Percentiles rank a stretch among this genome's conserved stretches.
Conservation (phyloP, 2,113 vertebrate genomes). For the Tiliqua scincoides region DNA sequence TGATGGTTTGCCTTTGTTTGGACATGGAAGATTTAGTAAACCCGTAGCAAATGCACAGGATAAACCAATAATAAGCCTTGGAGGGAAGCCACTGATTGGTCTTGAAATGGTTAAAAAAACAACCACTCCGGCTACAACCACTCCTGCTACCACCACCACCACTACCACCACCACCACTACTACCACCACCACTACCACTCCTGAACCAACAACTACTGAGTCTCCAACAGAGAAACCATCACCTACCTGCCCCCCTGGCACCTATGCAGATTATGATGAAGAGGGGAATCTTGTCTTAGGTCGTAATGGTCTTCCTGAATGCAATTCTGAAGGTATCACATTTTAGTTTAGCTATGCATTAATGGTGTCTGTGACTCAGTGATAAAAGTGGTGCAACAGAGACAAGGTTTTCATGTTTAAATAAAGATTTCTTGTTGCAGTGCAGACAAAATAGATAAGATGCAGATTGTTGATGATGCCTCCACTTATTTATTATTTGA, state of each 20-base stretch:
- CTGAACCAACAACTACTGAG: constrained; percentile 75
- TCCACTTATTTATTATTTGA: not conserved
- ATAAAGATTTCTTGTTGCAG: not conserved
- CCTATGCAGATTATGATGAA: constrained; percentile 81
- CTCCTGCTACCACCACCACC: constrained; percentile 64
- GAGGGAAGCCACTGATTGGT: constrained; percentile 92
- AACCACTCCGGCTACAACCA: constrained; percentile 73
- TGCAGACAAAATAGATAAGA: not conserved
- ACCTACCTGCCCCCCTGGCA: constrained; percentile 91
- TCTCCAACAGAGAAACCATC: constrained; percentile 70
- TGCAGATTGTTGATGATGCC: not conserved
- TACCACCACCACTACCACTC: constrained; percentile 75
- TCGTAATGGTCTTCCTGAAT: constrained; percentile 82
- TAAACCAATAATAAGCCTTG: constrained; percentile 88
- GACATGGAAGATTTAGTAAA: constrained; percentile 88
- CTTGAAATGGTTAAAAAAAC: constrained; percentile 85
- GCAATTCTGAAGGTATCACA: constrained; percentile 88
- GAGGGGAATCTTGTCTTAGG: constrained; percentile 83
- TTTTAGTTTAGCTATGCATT: not conserved
- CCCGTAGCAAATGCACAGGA: constrained; percentile 93
- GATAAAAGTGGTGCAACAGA: not conserved
- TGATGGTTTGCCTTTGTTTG: constrained; percentile 93
- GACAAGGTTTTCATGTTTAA: not conserved
- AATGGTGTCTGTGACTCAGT: not conserved
- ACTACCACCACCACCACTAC: constrained; percentile 70